Evolutionary conservation across 2,797 vertebrate genomes (phyloP).

Genomic region (Coracias cyanogaster): DNA sequence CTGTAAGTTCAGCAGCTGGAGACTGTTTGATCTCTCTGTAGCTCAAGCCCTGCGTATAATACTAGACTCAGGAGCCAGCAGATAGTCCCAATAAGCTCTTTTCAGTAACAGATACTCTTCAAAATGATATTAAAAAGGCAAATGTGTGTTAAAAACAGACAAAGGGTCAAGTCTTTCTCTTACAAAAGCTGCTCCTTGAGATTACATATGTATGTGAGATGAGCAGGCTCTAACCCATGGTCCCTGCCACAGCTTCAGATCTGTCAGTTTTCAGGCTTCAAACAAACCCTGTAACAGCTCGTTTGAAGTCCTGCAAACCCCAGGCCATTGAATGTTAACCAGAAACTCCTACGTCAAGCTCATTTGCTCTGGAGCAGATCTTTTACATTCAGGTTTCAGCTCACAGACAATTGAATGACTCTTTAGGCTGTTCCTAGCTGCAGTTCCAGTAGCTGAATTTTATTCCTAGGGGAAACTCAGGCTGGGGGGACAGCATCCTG

Average conservation of each 20-base stretch:
- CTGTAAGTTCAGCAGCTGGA: slow-evolving; percentile 61
- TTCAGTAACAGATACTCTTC: slow-evolving; percentile 26
- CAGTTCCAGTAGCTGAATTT: not conserved
- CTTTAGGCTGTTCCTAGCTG: not conserved
- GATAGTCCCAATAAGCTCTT: slow-evolving; percentile 48
- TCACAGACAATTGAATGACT: not conserved
- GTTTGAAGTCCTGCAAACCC: slow-evolving; percentile 16
- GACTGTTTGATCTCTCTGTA: slow-evolving; percentile 51
- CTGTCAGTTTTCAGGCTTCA: slow-evolving; percentile 36
- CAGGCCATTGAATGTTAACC: not conserved
- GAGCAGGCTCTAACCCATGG: slow-evolving; percentile 11
- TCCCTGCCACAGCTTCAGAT: slow-evolving; percentile 10
- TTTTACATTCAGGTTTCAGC: not conserved
- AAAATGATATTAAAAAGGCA: slow-evolving; percentile 18
- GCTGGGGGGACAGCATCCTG: not conserved
- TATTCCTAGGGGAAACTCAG: not conserved
- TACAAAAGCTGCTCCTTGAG: slow-evolving; percentile 33
- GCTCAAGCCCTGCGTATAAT: slow-evolving; percentile 38
- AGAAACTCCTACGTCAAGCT: not conserved
- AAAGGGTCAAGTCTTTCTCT: slow-evolving; percentile 22
- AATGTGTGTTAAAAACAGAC: slow-evolving; percentile 23
- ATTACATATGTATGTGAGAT: not conserved
- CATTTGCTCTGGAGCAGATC: not conserved
- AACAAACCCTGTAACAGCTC: not conserved
- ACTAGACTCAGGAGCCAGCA: slow-evolving; percentile 29